Percentiles rank a stretch among this genome's conserved stretches.
Evolutionary conservation across 2,797 vertebrate genomes (phyloP).

Genomic region (Anabacerthia variegaticeps): DNA sequence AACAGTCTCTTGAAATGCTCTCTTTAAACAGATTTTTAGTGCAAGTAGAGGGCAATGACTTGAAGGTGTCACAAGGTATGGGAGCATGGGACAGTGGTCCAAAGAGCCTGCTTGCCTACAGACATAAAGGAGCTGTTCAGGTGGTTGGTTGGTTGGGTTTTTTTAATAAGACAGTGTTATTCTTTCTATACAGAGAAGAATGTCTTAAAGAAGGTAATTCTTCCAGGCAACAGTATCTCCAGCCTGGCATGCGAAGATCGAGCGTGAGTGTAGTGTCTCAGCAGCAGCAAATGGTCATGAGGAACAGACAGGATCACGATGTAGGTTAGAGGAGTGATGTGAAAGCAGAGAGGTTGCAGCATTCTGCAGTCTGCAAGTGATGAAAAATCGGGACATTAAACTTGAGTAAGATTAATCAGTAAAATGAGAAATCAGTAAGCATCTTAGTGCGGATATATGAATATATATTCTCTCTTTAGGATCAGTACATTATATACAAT

Average conservation of each 20-base stretch:
- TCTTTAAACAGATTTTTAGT: neutral
- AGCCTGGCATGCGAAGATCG: neutral
- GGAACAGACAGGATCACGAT: neutral
- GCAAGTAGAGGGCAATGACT: rapidly evolving
- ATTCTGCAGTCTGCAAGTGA: neutral
- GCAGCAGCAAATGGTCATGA: neutral
- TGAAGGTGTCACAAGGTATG: neutral
- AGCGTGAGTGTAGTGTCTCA: neutral
- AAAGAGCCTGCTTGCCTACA: neutral
- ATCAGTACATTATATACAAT: neutral
- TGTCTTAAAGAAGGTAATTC: neutral
- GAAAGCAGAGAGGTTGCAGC: neutral
- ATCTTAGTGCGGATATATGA: neutral
- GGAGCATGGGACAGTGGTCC: rapidly evolving
- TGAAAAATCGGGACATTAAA: neutral
- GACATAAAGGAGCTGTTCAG: neutral
- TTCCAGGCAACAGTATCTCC: neutral
- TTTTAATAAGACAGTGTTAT: neutral
- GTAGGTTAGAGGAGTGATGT: neutral
- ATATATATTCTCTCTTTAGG: neutral
- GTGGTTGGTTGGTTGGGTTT: neutral
- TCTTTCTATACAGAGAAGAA: neutral
- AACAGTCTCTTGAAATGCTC: neutral
- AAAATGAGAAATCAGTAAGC: neutral
- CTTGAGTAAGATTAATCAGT: neutral